Evolutionary conservation across 2,888 invertebrate genomes (phyloP), one percentile per base, ranked within the genome.

Genomic region (Dynastes grantii): DNA sequence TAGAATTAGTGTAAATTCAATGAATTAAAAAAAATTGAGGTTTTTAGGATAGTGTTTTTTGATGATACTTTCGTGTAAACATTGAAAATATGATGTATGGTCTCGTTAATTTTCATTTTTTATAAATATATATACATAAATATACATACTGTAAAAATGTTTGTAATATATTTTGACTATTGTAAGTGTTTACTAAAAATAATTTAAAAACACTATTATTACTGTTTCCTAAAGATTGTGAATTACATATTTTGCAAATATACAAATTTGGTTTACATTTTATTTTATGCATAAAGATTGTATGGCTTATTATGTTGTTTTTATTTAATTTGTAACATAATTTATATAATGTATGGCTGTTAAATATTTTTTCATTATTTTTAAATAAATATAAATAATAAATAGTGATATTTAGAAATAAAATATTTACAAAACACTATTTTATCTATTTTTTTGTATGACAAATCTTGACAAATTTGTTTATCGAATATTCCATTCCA

Each of bases 351-450:
- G 87, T 87, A 87, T 88, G 87, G 87, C 88, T 88, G 88, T 88
- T 87, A 88, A 86, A 86, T 87, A 85, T 87, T 87, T 88, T 87
- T 87, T 87, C 86, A 87, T 87, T 86, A 86, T 85, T 87, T 87
- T 86, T 85, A 84, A 86, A 84, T 81, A 81, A 85, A 45, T 84
- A 86, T 84, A 86, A 87, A 86, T 87, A 86, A 87, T 86, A 84
- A 85, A 78, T 88, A 88, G 87, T 87, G 87, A 88, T 88, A 87
- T 87, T 84, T 87, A 87, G 87, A 87, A 87, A 84, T 84, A 55
- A 84, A 84, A 82, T 81, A 81, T 80, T 81, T 80, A 80, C 78
- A 81, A 79, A 80, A 55, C 32, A 71, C 51, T 45, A 5, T 40
- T 16, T 70, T 51, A 63, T 61, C 16, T 78, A 22, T 29, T 29